phyloP scores from a whole-genome alignment of 2,888 invertebrate genomes.

The Formica aserva region DNA sequence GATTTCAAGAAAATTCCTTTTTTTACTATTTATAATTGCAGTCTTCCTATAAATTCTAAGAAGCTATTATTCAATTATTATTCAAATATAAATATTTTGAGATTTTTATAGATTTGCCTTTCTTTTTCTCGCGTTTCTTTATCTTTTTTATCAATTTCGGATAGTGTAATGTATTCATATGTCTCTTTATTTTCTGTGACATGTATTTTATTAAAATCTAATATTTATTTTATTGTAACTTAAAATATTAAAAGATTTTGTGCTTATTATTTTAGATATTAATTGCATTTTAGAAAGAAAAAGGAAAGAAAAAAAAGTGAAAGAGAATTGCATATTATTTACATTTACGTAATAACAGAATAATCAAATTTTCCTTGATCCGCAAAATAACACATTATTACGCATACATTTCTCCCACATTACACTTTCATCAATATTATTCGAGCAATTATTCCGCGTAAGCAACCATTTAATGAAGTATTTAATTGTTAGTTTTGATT shows the following conservation, averaged over 20 bases:
- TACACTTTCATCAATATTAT: neutral
- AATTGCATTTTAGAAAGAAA: no score
- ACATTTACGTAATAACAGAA: no score
- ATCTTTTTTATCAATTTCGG: no score
- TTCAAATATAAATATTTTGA: neutral
- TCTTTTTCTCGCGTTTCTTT: no score
- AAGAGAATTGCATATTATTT: no score
- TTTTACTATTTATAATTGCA: neutral
- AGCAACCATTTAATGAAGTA: neutral
- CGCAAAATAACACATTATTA: neutral
- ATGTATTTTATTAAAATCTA: neutral
- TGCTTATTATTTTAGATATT: neutral
- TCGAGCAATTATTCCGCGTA: neutral
- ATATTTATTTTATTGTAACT: neutral
- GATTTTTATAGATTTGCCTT: neutral
- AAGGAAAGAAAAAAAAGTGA: no score
- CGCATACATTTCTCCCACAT: neutral
- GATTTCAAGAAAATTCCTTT: neutral
- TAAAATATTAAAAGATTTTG: neutral
- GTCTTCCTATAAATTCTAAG: neutral
- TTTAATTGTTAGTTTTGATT: neutral
- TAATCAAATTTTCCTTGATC: no score
- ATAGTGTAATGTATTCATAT: neutral
- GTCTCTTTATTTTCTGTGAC: neutral
- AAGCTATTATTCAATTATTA: neutral